A percentile compares a stretch with the other conserved stretches of the same genome.
phyloP scores from a whole-genome alignment of 2,113 vertebrate species.

The Mastomys coucha region DNA sequence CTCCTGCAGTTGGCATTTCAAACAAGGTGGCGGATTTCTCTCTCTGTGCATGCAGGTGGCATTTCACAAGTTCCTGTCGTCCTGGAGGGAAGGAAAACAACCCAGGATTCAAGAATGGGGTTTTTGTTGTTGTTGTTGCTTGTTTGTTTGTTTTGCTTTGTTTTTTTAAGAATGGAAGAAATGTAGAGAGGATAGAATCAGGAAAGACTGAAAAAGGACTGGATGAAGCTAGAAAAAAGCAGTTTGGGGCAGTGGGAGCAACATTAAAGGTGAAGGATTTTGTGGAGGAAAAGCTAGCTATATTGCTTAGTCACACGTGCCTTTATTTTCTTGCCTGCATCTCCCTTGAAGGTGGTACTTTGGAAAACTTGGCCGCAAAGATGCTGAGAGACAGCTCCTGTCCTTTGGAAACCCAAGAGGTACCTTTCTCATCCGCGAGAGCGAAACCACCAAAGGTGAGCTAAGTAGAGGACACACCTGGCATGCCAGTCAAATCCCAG shows the following conservation, averaged over 20 bases:
- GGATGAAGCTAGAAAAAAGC: not conserved
- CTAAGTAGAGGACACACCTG: constrained; percentile 2
- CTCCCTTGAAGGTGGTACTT: constrained; percentile 94
- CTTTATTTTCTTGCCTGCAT: constrained; percentile 28
- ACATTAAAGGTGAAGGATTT: not conserved
- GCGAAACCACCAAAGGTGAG: constrained; percentile 99
- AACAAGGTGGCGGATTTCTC: constrained; percentile 46
- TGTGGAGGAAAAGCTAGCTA: not conserved
- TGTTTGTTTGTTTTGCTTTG: not conserved
- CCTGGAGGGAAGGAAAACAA: constrained; percentile 39
- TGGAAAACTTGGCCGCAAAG: constrained; percentile 98
- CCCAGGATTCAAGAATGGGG: constrained; percentile 31
- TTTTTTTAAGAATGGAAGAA: constrained; percentile 46
- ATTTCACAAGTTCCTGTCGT: constrained; percentile 20
- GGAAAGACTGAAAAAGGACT: constrained; percentile 30
- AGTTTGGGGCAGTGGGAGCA: not conserved
- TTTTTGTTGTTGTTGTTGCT: too few relatives aligned
- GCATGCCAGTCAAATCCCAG: not conserved
- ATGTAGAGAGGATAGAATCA: not conserved
- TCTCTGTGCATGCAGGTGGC: constrained; percentile 26
- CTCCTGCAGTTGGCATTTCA: constrained; percentile 49
- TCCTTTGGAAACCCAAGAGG: constrained; percentile 95
- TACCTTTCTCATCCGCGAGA: constrained; percentile 98
- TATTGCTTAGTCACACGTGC: not conserved
- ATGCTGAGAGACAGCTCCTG: constrained; percentile 97